Evolutionary conservation across 2,888 invertebrate genomes (phyloP).

Genomic region (Cryptus viduatorius): DNA sequence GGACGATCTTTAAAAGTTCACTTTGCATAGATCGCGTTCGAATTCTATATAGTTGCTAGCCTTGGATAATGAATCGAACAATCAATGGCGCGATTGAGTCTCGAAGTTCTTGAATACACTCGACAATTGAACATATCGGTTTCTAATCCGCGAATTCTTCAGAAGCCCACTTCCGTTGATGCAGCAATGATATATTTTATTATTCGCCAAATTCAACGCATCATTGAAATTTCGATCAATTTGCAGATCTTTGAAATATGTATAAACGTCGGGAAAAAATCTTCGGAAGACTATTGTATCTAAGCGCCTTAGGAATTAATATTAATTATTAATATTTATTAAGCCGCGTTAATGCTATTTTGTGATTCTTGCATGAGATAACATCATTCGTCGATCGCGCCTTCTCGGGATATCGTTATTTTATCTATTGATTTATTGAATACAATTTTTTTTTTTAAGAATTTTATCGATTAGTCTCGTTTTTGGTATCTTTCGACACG

Average conservation of each 20-base stretch:
- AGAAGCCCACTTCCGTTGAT: too few relatives aligned
- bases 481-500: not conserved
- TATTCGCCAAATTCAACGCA: too few relatives aligned
- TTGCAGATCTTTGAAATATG: too few relatives aligned
- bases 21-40: not conserved
- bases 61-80: too few relatives aligned
- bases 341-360: not conserved
- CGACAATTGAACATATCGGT: too few relatives aligned
- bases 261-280: not conserved
- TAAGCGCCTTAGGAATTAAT: not conserved
- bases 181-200: too few relatives aligned
- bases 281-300: not conserved
- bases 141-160: too few relatives aligned
- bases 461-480: not conserved
- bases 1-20: not conserved
- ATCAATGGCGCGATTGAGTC: too few relatives aligned
- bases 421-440: not conserved
- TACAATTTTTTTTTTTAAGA: not conserved
- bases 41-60: not conserved
- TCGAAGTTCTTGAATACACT: too few relatives aligned
- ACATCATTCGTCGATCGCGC: not conserved
- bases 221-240: too few relatives aligned
- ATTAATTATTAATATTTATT: not conserved
- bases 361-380: not conserved
- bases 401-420: not conserved